These are phyloP conservation scores for Lasiurus cinereus DNA, from an alignment of 2,113 vertebrate genomes.

Conservation along the genomic window DNA sequence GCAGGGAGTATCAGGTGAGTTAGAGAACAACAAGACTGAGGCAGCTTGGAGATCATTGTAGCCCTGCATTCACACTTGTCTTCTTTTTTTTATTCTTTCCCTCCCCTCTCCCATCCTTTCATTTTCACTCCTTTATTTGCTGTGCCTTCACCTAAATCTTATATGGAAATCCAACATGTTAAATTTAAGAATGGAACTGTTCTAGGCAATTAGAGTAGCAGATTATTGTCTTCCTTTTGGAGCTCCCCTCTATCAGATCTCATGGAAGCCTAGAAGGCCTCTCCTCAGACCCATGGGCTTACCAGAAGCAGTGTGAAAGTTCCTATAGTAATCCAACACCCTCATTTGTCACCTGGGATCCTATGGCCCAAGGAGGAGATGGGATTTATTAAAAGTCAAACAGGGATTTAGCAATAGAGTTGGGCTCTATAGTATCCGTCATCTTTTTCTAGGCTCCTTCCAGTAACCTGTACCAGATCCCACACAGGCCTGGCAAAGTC, in stretches of 20 bases:
- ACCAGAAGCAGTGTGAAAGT: not conserved
- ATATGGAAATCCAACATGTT: not conserved
- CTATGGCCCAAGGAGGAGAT: not conserved
- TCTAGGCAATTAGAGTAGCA: not conserved
- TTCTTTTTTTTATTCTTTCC: not conserved
- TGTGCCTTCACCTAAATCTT: conserved; percentile 4
- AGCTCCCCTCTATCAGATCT: not conserved
- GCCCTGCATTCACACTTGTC: not conserved
- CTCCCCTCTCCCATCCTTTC: not conserved
- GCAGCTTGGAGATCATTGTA: not conserved
- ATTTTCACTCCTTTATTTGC: conserved; percentile 3
- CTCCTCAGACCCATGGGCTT: not conserved
- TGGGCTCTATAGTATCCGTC: not conserved
- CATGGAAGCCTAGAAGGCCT: accelerated
- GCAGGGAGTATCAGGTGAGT: not conserved
- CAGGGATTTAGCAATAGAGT: not conserved
- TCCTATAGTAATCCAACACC: not conserved
- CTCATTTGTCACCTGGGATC: accelerated
- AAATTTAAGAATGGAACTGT: conserved; percentile 5
- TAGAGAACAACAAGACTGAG: not conserved
- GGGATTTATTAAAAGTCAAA: not conserved
- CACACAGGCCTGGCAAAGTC: not conserved
- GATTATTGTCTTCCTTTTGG: not conserved
- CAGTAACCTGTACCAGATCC: not conserved
- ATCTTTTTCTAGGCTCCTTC: not conserved